Conservation (phyloP, 2,888 invertebrate species). For the Pediacus dermestoides region DNA sequence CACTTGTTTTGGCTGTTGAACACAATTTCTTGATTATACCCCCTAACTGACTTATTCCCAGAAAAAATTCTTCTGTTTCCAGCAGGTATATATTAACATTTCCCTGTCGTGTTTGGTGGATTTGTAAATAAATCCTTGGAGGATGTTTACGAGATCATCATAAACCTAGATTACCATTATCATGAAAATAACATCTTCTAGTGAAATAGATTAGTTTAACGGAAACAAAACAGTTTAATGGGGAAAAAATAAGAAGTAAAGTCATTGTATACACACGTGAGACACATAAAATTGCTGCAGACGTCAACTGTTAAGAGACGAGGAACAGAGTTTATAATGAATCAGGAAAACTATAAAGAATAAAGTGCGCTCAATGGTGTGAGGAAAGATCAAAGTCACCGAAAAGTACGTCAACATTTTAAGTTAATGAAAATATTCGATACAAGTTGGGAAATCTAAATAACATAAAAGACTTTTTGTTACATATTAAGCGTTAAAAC, state of each 20-base stretch:
- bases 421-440: slow-evolving; percentile 40
- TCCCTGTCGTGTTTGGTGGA: too few species aligned
- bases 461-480: slow-evolving; percentile 18
- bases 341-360: slow-evolving; percentile 45
- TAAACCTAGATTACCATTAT: too few species aligned
- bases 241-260: slow-evolving; percentile 30
- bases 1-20: slow-evolving; percentile 5
- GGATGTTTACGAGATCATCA: too few species aligned
- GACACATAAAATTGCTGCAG: slow-evolving; percentile 46
- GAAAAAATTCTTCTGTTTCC: too few species aligned
- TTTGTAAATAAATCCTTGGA: too few species aligned
- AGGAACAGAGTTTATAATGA: slow-evolving; percentile 45
- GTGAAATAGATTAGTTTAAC: slow-evolving; percentile 1
- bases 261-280: slow-evolving; percentile 43
- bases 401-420: slow-evolving; percentile 34
- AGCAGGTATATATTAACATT: too few species aligned
- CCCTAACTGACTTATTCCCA: too few species aligned
- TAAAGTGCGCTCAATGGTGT: slow-evolving; percentile 45
- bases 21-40: not conserved
- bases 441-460: slow-evolving; percentile 31
- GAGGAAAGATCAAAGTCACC: slow-evolving; percentile 45
- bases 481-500: slow-evolving; percentile 26
- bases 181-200: slow-evolving; percentile 1
- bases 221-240: slow-evolving; percentile 1
- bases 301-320: slow-evolving; percentile 47